These are phyloP conservation scores for Thereva unica DNA, from an alignment of 2,888 invertebrate species.

Conservation along the genomic window DNA sequence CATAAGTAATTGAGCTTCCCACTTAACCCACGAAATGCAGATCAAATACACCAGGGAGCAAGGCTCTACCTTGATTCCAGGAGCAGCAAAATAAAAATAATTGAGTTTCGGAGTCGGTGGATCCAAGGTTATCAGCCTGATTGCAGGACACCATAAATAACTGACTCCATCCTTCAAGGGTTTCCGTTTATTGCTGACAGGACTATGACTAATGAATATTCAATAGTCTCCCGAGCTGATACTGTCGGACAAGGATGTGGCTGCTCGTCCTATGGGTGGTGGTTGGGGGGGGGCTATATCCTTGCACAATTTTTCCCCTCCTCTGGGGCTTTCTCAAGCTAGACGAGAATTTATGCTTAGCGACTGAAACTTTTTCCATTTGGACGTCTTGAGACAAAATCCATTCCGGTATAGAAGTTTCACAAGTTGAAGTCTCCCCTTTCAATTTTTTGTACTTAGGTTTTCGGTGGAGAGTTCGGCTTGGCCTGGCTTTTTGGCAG, in stretches of 20 bases:
- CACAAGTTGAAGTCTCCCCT: conserved; percentile 25
- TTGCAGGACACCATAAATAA: no score
- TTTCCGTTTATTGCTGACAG: conserved; percentile 26
- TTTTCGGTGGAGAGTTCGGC: conserved; percentile 1
- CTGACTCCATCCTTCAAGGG: no score
- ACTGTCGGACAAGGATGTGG: no score
- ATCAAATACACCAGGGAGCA: no score
- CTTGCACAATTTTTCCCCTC: not conserved
- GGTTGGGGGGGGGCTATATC: conserved; percentile 7
- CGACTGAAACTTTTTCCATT: conserved; percentile 35
- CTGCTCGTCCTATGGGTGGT: no score
- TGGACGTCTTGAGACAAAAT: conserved; percentile 33
- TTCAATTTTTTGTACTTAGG: not conserved
- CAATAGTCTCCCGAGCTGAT: not conserved
- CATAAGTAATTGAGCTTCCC: no score
- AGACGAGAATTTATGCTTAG: conserved; percentile 27
- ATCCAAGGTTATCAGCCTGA: no score
- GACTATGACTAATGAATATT: conserved; percentile 30
- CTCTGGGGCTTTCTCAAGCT: not conserved
- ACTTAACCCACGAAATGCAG: no score
- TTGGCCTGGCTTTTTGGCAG: conserved; percentile 13
- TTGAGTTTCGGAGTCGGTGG: no score
- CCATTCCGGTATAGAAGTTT: conserved; percentile 22
- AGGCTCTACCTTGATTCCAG: no score
- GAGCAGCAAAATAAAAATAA: no score